A percentile compares a stretch with the other conserved stretches of the same genome.
Conservation (phyloP, 2,113 vertebrate species). For the Psephotus haematonotus region DNA sequence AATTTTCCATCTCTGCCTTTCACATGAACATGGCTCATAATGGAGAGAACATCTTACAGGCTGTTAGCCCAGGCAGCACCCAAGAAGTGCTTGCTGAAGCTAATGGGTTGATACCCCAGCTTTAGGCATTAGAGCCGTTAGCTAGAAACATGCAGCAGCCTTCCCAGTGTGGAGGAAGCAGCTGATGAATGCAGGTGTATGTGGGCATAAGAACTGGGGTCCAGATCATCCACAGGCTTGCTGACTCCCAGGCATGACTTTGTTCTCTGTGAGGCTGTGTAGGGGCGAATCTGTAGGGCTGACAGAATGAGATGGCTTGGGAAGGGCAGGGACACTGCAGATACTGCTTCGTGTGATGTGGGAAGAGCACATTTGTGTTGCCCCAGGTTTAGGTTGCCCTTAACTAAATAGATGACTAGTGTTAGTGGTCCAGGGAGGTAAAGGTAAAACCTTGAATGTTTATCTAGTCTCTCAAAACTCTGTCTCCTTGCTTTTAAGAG, state of each 20-base stretch:
- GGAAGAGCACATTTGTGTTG: not conserved
- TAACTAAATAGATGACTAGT: not conserved
- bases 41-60: not conserved
- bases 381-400: too few species aligned
- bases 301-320: not conserved
- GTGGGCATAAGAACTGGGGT: too few species aligned
- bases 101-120: not conserved
- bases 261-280: not conserved
- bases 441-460: not conserved
- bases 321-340: not conserved
- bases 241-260: not conserved
- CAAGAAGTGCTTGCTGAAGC: not conserved
- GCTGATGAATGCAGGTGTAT: not conserved
- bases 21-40: not conserved
- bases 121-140: not conserved
- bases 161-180: not conserved
- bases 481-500: rapidly evolving
- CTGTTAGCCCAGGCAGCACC: not conserved
- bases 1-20: not conserved
- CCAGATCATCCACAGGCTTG: not conserved
- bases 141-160: not conserved
- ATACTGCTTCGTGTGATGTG: rapidly evolving
- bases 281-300: not conserved
- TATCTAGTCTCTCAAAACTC: not conserved
- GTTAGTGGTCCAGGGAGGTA: not conserved